These are phyloP conservation scores for Drosophila mercatorum DNA, from an alignment of 2,888 invertebrate genomes.

Conservation along the genomic window DNA sequence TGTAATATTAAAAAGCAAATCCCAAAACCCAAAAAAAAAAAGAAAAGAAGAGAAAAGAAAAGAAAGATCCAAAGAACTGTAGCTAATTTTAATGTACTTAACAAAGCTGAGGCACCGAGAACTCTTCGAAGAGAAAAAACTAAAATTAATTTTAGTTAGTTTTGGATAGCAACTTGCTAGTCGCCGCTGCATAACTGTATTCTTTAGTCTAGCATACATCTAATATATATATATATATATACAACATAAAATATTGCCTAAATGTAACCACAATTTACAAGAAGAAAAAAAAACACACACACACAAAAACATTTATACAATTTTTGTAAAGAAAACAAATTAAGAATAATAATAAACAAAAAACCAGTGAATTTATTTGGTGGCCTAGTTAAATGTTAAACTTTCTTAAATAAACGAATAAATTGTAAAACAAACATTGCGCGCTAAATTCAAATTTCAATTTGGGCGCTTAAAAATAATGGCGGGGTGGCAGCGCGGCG, in stretches of 20 bases:
- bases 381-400: slow-evolving; percentile 23
- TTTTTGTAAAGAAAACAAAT: slow-evolving; percentile 65
- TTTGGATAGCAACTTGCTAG: slow-evolving; percentile 65
- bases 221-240: slow-evolving; percentile 20
- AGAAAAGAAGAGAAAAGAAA: too few relatives aligned
- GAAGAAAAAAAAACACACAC: slow-evolving; percentile 12
- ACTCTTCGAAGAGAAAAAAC: slow-evolving; percentile 18
- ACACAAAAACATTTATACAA: slow-evolving; percentile 61
- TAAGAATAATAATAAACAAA: slow-evolving; percentile 39
- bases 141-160: slow-evolving; percentile 8
- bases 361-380: slow-evolving; percentile 60
- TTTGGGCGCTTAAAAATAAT: not conserved
- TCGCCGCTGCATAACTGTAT: slow-evolving; percentile 70
- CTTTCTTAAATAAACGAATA: slow-evolving; percentile 4
- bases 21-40: slow-evolving; percentile 27
- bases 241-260: slow-evolving; percentile 39
- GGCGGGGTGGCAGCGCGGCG: not conserved
- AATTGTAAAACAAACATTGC: not conserved
- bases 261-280: slow-evolving; percentile 66
- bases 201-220: slow-evolving; percentile 55
- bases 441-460: slow-evolving; percentile 8
- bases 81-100: slow-evolving; percentile 74
- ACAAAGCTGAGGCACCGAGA: slow-evolving; percentile 40
- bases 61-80: slow-evolving; percentile 61
- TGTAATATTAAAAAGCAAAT: not conserved